phyloP scores from a whole-genome alignment of 2,888 invertebrate species.

The Syrista parreyssii region DNA sequence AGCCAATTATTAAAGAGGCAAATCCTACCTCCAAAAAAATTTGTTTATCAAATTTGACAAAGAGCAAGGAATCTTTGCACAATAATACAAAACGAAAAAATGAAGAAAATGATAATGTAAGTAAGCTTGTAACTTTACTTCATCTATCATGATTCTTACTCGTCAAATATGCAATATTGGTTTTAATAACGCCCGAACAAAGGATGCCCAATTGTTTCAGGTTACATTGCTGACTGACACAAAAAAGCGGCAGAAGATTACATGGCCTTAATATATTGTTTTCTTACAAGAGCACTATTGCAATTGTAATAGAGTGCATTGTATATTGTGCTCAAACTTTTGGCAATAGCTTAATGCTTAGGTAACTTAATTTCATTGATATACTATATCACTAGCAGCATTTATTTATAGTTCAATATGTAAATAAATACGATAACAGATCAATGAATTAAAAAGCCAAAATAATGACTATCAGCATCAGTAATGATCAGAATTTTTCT shows the following conservation, averaged over 20 bases:
- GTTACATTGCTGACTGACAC: conserved; percentile 25
- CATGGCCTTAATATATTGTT: conserved; percentile 36
- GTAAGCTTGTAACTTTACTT: background rate
- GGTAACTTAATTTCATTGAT: too few species aligned
- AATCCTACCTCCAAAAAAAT: conserved; percentile 5
- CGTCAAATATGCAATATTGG: background rate
- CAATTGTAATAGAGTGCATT: too few species aligned
- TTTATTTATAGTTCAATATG: too few species aligned
- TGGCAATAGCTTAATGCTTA: too few species aligned
- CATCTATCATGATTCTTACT: background rate
- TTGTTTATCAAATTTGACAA: conserved; percentile 1
- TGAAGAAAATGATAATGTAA: conserved; percentile 8
- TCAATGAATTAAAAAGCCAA: too few species aligned
- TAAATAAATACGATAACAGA: too few species aligned
- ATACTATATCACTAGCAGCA: too few species aligned
- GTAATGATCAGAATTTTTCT: too few species aligned
- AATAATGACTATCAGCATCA: too few species aligned
- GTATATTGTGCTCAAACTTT: too few species aligned
- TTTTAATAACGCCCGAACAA: too few species aligned
- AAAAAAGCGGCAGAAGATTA: conserved; percentile 44
- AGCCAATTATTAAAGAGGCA: conserved; percentile 8
- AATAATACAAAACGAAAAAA: conserved; percentile 9
- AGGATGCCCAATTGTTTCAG: conserved; percentile 25
- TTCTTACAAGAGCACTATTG: background rate
- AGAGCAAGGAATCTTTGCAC: background rate